Evolutionary conservation across 1,140 invertebrate species (phyloP), one percentile per base, ranked within the genome.

Genomic region (Tetraneura akinire): DNA sequence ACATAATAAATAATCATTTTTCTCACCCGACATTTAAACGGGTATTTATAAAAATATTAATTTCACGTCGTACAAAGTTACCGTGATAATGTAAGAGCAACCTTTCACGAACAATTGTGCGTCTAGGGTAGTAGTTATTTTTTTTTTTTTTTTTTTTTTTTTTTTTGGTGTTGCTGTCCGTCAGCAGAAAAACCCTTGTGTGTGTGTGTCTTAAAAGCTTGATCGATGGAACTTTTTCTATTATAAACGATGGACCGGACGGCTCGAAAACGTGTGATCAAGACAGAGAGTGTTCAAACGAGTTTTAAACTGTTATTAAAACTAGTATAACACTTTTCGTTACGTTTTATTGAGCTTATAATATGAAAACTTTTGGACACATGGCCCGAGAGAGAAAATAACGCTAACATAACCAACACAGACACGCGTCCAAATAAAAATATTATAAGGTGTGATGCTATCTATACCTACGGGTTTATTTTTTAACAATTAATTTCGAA

Each of bases 231-330:
- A 76, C 71, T 76, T 76, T 76, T 76, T 76, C 71, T 76, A 76
- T 76, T 76, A 76, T 47, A 47, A 57, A 76, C 71, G 71, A 57
- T n/a, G 32, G 42, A 26, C 37, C 11, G 32, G 42, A 26, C 37
- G 74, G 53, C 62, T 26, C 57, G 29, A 6, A 21, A 55, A 76
- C 51, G n/a, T 57, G 73, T 76, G 23, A 23, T 18, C 10, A 8
- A 5, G 57, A 16, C 8, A 18, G 26, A n/a, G 57, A 9, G 26
- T 60, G 53, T 45, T 37, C 37, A 32, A 78, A 78, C 55, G 55
- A 78, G 74, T 78, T 78, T 78, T 78, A 60, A 78, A 78, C 74
- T 47, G 53, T 78, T 62, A 78, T 78, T 78, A 78, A 78, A 78
- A 78, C 74, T 78, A 14, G 37, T 18, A 42, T 57, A 14, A 13